Evolutionary conservation across 2,113 vertebrate species (phyloP).

Genomic region (Malurus cyaneus): DNA sequence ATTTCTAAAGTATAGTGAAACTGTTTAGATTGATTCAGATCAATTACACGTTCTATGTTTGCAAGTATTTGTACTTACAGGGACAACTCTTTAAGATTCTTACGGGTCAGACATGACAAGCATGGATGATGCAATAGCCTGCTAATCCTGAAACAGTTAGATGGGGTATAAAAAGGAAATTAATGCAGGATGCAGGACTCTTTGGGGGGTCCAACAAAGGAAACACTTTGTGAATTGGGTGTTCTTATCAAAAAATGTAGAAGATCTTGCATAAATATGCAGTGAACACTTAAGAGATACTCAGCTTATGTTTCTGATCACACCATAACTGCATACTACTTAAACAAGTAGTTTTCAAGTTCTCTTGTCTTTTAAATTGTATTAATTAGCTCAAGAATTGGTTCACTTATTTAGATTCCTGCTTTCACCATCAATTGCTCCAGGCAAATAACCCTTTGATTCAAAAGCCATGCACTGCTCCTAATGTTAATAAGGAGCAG

Average conservation of each 20-base stretch:
- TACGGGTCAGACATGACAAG: neutral
- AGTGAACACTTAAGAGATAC: neutral
- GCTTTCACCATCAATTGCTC: neutral
- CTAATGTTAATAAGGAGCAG: neutral
- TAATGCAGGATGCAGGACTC: neutral
- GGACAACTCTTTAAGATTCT: neutral
- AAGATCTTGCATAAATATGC: neutral
- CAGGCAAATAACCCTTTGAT: neutral
- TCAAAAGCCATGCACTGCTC: neutral
- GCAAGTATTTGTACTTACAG: neutral
- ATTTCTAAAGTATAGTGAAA: neutral
- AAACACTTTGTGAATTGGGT: neutral
- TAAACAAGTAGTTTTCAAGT: neutral
- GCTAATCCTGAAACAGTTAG: neutral
- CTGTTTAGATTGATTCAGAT: neutral
- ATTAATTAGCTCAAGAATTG: neutral
- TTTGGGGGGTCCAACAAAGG: neutral
- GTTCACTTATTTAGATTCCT: neutral
- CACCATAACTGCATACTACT: neutral
- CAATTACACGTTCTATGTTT: neutral
- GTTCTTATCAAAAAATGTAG: neutral
- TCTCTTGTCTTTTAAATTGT: neutral
- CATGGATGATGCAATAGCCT: neutral
- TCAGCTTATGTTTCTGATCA: neutral
- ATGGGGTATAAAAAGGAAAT: neutral